A percentile compares a stretch with the other conserved stretches of the same genome.
Evolutionary conservation across 2,888 invertebrate species (phyloP).

Genomic region (Drosophila greeni): DNA sequence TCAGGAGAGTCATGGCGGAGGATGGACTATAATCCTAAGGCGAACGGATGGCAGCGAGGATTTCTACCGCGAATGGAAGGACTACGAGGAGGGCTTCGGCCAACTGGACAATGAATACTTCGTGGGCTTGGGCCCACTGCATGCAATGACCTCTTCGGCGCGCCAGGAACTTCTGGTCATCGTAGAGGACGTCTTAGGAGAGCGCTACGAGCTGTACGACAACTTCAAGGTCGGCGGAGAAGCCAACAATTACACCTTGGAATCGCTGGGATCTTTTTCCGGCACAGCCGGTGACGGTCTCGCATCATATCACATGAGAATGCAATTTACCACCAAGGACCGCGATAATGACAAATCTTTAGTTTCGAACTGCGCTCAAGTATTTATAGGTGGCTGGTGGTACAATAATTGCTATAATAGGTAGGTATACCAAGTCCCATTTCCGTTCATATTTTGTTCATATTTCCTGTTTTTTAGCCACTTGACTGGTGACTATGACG

Average conservation of each 20-base stretch:
- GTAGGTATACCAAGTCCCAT: neutral
- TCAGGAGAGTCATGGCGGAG: constrained; percentile 10
- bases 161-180: constrained; percentile 38
- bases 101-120: constrained; percentile 38
- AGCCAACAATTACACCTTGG: constrained; percentile 12
- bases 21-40: constrained; percentile 39
- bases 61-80: constrained; percentile 41
- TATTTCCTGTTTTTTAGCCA: constrained; percentile 11
- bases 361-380: constrained; percentile 10
- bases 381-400: constrained; percentile 38
- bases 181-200: constrained; percentile 18
- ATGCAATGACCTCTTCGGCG: constrained; percentile 26
- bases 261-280: constrained; percentile 25
- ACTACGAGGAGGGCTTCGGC: constrained; percentile 45
- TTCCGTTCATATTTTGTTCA: neutral
- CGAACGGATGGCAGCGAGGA: constrained; percentile 41
- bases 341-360: constrained; percentile 26
- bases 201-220: constrained; percentile 27
- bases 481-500: constrained; percentile 35
- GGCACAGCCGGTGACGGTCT: constrained; percentile 38
- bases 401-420: constrained; percentile 27
- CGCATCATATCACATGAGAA: constrained; percentile 24
- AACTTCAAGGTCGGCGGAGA: constrained; percentile 30
- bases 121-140: constrained; percentile 42
- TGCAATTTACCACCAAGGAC: constrained; percentile 36